phyloP scores from a whole-genome alignment of 2,797 vertebrate species.

The Propithecus deckenii region DNA sequence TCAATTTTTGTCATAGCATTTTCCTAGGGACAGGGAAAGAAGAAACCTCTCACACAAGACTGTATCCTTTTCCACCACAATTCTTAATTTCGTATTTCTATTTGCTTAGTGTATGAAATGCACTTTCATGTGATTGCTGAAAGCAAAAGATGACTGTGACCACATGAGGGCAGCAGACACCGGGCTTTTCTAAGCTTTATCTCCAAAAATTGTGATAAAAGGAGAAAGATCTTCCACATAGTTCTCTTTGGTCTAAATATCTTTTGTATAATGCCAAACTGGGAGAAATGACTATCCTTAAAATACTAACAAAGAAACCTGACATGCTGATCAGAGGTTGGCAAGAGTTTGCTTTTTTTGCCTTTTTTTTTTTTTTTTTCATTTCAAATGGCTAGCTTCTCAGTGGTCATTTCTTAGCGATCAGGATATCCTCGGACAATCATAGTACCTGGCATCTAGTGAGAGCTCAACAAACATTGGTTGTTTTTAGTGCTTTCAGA shows the following conservation, averaged over 20 bases:
- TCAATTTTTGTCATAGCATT: not conserved
- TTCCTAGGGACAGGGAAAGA: not conserved
- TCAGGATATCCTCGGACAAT: not conserved
- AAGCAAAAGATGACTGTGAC: not conserved
- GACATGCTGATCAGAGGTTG: not conserved
- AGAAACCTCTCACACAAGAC: not conserved
- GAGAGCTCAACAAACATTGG: not conserved
- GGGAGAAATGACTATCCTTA: slow-evolving; percentile 30
- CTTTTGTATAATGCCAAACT: not conserved
- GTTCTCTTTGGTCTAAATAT: slow-evolving; percentile 3
- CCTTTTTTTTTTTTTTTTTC: not conserved
- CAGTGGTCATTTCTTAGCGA: not conserved
- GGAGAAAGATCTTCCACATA: not conserved
- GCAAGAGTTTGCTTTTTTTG: not conserved
- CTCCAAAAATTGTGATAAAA: not conserved
- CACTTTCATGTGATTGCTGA: not conserved
- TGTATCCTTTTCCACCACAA: slow-evolving; percentile 10
- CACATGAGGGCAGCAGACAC: slow-evolving; percentile 73
- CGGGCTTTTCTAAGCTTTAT: slow-evolving; percentile 2
- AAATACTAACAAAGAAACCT: slow-evolving; percentile 38
- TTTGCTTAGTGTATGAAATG: not conserved
- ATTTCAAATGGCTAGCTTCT: not conserved
- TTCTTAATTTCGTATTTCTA: slow-evolving; percentile 12
- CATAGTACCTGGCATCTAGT: not conserved
- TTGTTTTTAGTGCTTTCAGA: slow-evolving; percentile 5